Evolutionary conservation across 2,113 vertebrate genomes (phyloP), one percentile per base, ranked within the genome.

Genomic region (Scophthalmus maximus): DNA sequence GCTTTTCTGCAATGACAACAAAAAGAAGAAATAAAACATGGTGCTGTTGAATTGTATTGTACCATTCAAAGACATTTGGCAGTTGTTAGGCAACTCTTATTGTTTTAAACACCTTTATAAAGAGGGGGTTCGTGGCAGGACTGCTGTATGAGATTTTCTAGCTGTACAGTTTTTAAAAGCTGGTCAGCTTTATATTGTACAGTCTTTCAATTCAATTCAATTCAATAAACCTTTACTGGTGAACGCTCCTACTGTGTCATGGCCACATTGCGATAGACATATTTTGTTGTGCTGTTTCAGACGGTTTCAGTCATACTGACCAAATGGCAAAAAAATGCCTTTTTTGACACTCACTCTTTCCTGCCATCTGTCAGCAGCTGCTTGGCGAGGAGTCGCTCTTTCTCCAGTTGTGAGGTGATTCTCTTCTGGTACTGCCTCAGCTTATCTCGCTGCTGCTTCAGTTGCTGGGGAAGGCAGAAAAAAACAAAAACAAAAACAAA

Each of bases 401-500:
- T 89, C 66, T 96, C 95, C 91, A 96, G 91, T 44, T 93, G 94
- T 32, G 93, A 68, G 0, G 73, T 80, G 73, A 98, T 83, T 82
- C 91, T 93, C 91, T 93, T 96, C 88, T 97, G 95, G 84, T 96
- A 98, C 88, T 96, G 97, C 86, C 81, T 95, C 81, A 98, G 93
- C 61, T 96, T 96, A 91, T 99, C 97, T 72, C 96, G 91, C 89
- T 99, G 97, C 91, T 98, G 97, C 89, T 98, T 99, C 88, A 99
- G 78, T 95, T 97, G 97, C 97, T 97, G 56, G 4, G 3, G 10
- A 15, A 3, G 29, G 29, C n/a, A 64, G n/a, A n/a, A n/a, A n/a
- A n/a, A n/a, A n/a, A n/a, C n/a, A n/a, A n/a, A n/a, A n/a, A n/a
- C n/a, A n/a, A n/a, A n/a, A 38, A 47, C 14, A 49, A 7, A 10